Percentiles rank a stretch among this genome's conserved stretches.
Evolutionary conservation across 2,888 invertebrate species (phyloP).

Genomic region (Pristionchus japonicus): DNA sequence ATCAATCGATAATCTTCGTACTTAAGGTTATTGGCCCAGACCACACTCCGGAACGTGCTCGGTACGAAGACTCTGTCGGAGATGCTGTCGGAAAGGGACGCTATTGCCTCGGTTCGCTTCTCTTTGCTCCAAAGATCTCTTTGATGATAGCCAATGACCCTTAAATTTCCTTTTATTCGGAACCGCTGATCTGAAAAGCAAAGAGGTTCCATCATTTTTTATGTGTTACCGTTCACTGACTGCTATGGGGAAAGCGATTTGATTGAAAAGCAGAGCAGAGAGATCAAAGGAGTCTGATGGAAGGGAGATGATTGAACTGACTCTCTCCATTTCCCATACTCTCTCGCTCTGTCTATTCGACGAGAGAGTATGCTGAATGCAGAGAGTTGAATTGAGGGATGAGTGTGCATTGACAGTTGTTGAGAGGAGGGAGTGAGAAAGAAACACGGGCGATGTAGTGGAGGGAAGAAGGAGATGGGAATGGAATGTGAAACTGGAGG

Average conservation of each 20-base stretch:
- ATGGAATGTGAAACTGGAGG: not conserved
- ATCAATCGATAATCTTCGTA: not conserved
- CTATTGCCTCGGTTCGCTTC: conserved; percentile 70
- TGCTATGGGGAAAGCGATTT: not conserved
- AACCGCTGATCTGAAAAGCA: not conserved
- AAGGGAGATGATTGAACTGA: no score
- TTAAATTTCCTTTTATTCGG: no score
- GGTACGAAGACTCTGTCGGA: conserved; percentile 75
- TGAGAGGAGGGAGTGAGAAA: conserved; percentile 7
- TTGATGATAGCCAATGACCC: no score
- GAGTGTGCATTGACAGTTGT: conserved; percentile 19
- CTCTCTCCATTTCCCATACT: no score
- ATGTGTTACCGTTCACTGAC: not conserved
- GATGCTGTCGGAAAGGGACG: conserved; percentile 74
- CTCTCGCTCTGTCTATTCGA: no score
- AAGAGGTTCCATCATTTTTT: not conserved
- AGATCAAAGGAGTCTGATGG: not conserved
- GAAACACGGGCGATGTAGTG: conserved; percentile 10
- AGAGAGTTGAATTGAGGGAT: conserved; percentile 2
- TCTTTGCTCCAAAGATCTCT: not conserved
- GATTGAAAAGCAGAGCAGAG: not conserved
- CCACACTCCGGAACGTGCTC: conserved; percentile 75
- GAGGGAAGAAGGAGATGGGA: not conserved
- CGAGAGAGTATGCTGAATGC: no score
- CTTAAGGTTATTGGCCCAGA: conserved; percentile 46